Percentiles rank a stretch among this genome's conserved stretches.
phyloP scores from a whole-genome alignment of 2,888 invertebrate species.

The Aphidius colemani region DNA sequence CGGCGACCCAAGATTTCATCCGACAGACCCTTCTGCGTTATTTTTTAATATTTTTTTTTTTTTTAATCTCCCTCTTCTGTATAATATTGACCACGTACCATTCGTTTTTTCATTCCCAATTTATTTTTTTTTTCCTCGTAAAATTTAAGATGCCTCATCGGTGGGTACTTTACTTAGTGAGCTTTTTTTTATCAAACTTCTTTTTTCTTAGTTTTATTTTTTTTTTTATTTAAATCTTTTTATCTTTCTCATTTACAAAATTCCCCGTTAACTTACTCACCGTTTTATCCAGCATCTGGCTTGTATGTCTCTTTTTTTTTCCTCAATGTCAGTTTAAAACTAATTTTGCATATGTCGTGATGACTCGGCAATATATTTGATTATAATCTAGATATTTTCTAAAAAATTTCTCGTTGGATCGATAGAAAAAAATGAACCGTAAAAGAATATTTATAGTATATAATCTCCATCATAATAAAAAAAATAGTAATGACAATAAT shows the following conservation, averaged over 20 bases:
- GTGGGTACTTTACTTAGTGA: constrained; percentile 16
- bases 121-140: constrained; percentile 15
- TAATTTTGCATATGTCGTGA: too few species aligned
- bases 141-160: constrained; percentile 27
- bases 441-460: too few species aligned
- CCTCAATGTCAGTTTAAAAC: too few species aligned
- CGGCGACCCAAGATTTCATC: constrained; percentile 51
- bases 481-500: too few species aligned
- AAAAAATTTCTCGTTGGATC: too few species aligned
- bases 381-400: too few species aligned
- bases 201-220: constrained; percentile 6
- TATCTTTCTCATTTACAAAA: constrained; percentile 41
- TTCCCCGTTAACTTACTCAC: constrained; percentile 53
- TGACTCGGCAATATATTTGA: too few species aligned
- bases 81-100: not conserved
- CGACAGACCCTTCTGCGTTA: constrained; percentile 32
- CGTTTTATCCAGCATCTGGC: constrained; percentile 42
- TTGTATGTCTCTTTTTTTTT: not conserved
- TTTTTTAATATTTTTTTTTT: constrained; percentile 11
- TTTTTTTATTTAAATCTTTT: constrained; percentile 12
- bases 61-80: constrained; percentile 16
- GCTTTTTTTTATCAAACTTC: constrained; percentile 19
- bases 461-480: too few species aligned
- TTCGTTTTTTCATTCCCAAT: too few species aligned
- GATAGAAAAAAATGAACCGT: too few species aligned